phyloP scores from a whole-genome alignment of 2,113 vertebrate species.

The Apistogramma diplotaenia region DNA sequence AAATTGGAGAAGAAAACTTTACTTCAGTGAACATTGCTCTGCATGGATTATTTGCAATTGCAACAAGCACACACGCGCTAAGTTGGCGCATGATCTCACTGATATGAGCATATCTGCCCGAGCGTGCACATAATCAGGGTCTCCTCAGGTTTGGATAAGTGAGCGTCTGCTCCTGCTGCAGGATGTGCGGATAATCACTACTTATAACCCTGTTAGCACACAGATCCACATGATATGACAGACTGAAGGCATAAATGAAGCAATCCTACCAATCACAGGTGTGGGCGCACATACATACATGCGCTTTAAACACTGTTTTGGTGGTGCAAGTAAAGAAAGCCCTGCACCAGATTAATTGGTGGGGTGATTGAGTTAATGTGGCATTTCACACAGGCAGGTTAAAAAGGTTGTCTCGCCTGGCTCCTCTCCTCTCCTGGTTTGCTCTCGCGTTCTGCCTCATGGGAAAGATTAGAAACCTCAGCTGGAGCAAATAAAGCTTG shows the following conservation, averaged over 20 bases:
- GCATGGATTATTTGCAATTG: conserved; percentile 1
- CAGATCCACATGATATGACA: conserved; percentile 13
- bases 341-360: conserved; percentile 54
- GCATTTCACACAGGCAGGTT: conserved; percentile 43
- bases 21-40: conserved; percentile 37
- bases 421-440: conserved; percentile 44
- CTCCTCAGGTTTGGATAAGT: conserved; percentile 9
- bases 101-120: conserved; percentile 12
- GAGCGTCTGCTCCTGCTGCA: neutral
- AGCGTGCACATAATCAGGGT: conserved; percentile 19
- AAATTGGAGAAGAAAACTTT: conserved; percentile 33
- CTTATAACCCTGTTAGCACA: conserved; percentile 33
- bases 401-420: conserved; percentile 34
- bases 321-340: conserved; percentile 42
- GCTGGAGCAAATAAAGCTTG: conserved; percentile 76
- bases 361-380: conserved; percentile 62
- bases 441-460: conserved; percentile 57
- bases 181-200: conserved; percentile 42
- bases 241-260: conserved; percentile 13
- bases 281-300: neutral
- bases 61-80: neutral
- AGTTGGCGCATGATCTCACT: conserved; percentile 7
- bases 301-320: neutral
- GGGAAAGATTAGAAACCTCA: conserved; percentile 75
- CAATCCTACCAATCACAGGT: neutral